These are phyloP conservation scores for Alectura lathami DNA, from an alignment of 2,113 vertebrate genomes.

Conservation along the genomic window DNA sequence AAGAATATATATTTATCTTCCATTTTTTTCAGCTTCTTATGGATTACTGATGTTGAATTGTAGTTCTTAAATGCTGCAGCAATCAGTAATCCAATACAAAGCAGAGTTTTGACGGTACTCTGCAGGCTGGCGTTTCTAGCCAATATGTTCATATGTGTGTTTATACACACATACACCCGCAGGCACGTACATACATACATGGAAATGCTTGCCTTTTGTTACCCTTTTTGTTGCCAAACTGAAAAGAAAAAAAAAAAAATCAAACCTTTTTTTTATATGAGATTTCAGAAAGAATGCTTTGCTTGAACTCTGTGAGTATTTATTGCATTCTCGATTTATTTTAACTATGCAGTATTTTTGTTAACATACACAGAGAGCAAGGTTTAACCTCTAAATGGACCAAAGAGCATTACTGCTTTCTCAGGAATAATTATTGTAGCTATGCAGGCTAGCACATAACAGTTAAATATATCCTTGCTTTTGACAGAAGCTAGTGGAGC, in stretches of 20 bases:
- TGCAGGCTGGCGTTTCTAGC: not conserved
- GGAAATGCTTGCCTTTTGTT: not conserved
- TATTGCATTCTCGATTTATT: not conserved
- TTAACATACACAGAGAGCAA: not conserved
- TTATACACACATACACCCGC: not conserved
- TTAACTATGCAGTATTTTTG: not conserved
- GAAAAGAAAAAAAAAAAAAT: not conserved
- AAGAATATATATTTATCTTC: not conserved
- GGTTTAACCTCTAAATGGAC: constrained; percentile 10
- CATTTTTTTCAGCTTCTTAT: not conserved
- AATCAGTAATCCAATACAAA: not conserved
- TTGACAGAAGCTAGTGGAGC: constrained; percentile 51
- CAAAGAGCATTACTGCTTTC: not conserved
- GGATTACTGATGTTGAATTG: not conserved
- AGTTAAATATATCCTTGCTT: constrained; percentile 64
- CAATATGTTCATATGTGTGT: not conserved
- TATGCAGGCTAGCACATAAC: constrained; percentile 25
- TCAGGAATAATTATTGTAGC: constrained; percentile 28
- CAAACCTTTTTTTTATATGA: not conserved
- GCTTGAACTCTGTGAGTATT: not conserved
- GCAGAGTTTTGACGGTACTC: not conserved
- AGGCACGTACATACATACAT: no score
- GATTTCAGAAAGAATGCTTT: not conserved
- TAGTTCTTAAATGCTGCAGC: not conserved
- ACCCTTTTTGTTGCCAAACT: not conserved